These are phyloP conservation scores for Tachysurus vachellii DNA, from an alignment of 2,113 vertebrate species.

Conservation along the genomic window DNA sequence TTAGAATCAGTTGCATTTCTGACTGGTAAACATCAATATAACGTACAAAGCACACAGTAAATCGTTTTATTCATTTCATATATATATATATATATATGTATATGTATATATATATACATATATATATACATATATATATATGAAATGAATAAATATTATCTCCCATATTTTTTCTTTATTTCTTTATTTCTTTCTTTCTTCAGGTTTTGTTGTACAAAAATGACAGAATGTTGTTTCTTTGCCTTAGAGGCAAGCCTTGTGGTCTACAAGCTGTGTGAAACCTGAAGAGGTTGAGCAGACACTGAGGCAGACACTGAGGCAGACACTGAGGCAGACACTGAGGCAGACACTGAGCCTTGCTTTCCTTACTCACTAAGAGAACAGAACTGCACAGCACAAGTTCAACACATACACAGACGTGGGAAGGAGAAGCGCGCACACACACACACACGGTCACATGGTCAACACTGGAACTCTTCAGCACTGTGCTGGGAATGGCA, in stretches of 20 bases:
- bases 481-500: slow-evolving; percentile 74
- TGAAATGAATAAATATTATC: no score
- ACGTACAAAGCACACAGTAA: neutral
- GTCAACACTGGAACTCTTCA: slow-evolving; percentile 53
- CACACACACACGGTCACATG: neutral
- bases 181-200: neutral
- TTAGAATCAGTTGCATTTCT: neutral
- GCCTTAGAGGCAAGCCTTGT: no score
- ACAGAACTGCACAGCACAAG: neutral
- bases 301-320: no score
- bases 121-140: no score
- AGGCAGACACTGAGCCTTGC: neutral
- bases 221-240: no score
- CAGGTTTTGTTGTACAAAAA: neutral
- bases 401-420: neutral
- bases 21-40: neutral
- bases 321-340: neutral
- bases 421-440: neutral
- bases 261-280: no score
- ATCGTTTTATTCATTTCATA: neutral
- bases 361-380: slow-evolving; percentile 1
- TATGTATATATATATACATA: no score
- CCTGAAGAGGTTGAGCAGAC: no score
- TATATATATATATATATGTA: no score
- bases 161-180: neutral